A percentile compares a stretch with the other conserved stretches of the same genome.
Evolutionary conservation across 2,888 invertebrate species (phyloP).

Genomic region (Conomelus anceps): DNA sequence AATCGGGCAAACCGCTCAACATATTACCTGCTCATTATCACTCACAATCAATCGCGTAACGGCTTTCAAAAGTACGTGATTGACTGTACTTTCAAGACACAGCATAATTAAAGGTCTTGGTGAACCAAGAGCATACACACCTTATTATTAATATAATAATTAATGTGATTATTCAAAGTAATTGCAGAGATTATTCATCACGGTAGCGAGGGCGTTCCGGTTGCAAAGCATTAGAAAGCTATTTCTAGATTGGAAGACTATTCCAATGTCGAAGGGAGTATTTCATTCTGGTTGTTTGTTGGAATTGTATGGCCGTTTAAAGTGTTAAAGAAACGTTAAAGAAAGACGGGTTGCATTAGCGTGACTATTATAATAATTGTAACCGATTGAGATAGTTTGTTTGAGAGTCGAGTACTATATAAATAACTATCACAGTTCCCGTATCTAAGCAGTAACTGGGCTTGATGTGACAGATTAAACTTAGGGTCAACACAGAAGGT

Average conservation of each 20-base stretch:
- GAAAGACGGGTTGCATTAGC: not conserved
- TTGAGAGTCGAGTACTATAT: not conserved
- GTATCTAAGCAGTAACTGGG: not conserved
- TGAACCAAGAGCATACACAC: not conserved
- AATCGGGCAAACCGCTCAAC: not conserved
- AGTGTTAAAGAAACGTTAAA: not conserved
- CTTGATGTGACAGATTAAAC: not conserved
- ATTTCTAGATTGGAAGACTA: not conserved
- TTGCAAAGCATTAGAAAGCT: not conserved
- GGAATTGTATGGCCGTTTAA: not conserved
- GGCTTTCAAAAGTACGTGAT: not conserved
- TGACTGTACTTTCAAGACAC: not conserved
- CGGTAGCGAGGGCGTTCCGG: not conserved
- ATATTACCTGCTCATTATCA: not conserved
- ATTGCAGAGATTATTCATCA: not conserved
- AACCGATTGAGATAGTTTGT: not conserved
- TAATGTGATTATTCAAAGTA: not conserved
- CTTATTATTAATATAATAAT: not conserved
- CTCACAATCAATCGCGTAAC: not conserved
- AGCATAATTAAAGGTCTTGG: not conserved
- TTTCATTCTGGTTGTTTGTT: not conserved
- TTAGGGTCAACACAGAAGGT: not conserved
- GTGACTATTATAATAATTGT: not conserved
- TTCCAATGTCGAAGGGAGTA: not conserved
- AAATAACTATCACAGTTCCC: not conserved